phyloP scores from a whole-genome alignment of 2,888 invertebrate genomes.

The Gibbula magus region DNA sequence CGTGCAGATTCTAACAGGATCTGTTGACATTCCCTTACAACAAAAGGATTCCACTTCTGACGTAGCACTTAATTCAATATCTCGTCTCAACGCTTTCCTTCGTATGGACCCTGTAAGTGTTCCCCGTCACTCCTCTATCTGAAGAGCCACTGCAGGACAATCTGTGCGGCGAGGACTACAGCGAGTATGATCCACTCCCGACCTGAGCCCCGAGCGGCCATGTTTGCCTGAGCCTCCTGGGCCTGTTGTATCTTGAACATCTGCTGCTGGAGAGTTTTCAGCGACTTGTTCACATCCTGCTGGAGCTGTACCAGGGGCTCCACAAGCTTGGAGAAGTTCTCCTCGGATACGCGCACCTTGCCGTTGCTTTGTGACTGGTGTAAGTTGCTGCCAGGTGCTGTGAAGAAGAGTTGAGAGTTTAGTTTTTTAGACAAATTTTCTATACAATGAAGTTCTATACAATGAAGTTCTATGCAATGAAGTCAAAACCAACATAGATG shows the following conservation, averaged over 20 bases:
- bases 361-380: not conserved
- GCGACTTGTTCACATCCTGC: constrained; percentile 52
- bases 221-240: constrained; percentile 20
- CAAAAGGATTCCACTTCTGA: no score
- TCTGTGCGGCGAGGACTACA: constrained; percentile 54
- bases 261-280: constrained; percentile 55
- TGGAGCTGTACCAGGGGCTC: constrained; percentile 49
- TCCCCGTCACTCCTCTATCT: constrained; percentile 28
- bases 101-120: no score
- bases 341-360: constrained; percentile 21
- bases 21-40: no score
- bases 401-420: not conserved
- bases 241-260: constrained; percentile 42
- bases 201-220: not conserved
- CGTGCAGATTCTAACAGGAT: no score
- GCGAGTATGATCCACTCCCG: constrained; percentile 56
- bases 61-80: no score
- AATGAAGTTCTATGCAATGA: no score
- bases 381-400: not conserved
- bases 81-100: no score
- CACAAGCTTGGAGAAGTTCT: constrained; percentile 13
- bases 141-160: constrained; percentile 61
- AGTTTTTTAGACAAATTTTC: no score
- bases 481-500: no score
- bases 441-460: no score